Evolutionary conservation across 2,113 vertebrate species (phyloP).

Genomic region (Pedionomus torquatus): DNA sequence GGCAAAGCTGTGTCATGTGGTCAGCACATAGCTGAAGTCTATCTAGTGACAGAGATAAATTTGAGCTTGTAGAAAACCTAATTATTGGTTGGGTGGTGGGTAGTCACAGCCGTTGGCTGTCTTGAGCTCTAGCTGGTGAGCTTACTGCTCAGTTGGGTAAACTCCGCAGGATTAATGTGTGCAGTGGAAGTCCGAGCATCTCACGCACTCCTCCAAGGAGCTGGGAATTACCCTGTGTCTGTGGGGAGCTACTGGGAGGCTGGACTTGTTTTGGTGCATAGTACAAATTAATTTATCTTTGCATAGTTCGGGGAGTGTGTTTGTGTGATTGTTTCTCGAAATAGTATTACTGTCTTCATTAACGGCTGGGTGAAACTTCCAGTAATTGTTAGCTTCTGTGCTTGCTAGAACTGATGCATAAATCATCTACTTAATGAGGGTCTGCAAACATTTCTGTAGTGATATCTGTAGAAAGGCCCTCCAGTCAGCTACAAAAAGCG

Average conservation of each 20-base stretch:
- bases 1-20: neutral
- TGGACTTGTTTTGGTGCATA: neutral
- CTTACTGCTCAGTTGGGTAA: neutral
- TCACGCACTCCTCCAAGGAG: neutral
- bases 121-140: neutral
- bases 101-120: neutral
- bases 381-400: slow-evolving; percentile 39
- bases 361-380: slow-evolving; percentile 32
- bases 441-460: neutral
- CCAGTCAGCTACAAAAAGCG: neutral
- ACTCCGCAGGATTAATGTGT: neutral
- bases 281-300: slow-evolving; percentile 6
- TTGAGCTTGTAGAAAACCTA: neutral
- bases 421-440: slow-evolving; percentile 1
- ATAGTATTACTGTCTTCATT: slow-evolving; percentile 25
- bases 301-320: too few relatives aligned
- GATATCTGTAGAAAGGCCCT: neutral
- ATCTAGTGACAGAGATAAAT: neutral
- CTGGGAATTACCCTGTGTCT: neutral
- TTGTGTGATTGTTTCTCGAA: too few relatives aligned
- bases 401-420: neutral
- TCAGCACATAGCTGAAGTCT: neutral
- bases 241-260: neutral
- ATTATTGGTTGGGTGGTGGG: neutral
- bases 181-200: neutral